Percentiles rank a stretch among this genome's conserved stretches.
These are phyloP conservation scores for Trichogramma dendrolimi DNA, from an alignment of 2,888 invertebrate genomes.

Conservation along the genomic window DNA sequence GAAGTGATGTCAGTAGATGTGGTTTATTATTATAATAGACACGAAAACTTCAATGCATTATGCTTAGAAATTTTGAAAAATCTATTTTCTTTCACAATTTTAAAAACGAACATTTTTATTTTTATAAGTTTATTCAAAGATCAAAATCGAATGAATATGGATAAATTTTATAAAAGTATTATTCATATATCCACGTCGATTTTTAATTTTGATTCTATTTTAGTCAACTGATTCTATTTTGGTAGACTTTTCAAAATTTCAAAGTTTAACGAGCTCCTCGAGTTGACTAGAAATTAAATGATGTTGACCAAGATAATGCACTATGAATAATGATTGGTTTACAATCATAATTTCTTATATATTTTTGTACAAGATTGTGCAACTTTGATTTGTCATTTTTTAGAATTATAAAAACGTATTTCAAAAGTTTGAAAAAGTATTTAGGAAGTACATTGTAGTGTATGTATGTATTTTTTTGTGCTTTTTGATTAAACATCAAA, in stretches of 20 bases:
- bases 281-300: slow-evolving; percentile 12
- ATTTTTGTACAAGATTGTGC: not conserved
- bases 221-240: not conserved
- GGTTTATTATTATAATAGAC: slow-evolving; percentile 17
- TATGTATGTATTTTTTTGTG: not conserved
- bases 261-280: slow-evolving; percentile 16
- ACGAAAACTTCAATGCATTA: slow-evolving; percentile 12
- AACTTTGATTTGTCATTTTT: slow-evolving; percentile 16
- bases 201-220: slow-evolving; percentile 9
- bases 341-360: slow-evolving; percentile 9
- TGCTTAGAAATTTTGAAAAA: slow-evolving; percentile 28
- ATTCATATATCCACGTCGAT: no score
- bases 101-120: no score
- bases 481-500: not conserved
- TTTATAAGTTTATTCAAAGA: no score
- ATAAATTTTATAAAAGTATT: no score
- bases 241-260: slow-evolving; percentile 28
- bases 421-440: slow-evolving; percentile 8
- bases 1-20: slow-evolving; percentile 23
- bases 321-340: slow-evolving; percentile 14
- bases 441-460: not conserved
- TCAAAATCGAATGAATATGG: no score
- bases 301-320: slow-evolving; percentile 14
- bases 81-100: slow-evolving; percentile 4
- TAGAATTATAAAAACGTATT: slow-evolving; percentile 9